Evolutionary conservation across 2,113 vertebrate species (phyloP), one percentile per base, ranked within the genome.

Genomic region (Excalfactoria chinensis): DNA sequence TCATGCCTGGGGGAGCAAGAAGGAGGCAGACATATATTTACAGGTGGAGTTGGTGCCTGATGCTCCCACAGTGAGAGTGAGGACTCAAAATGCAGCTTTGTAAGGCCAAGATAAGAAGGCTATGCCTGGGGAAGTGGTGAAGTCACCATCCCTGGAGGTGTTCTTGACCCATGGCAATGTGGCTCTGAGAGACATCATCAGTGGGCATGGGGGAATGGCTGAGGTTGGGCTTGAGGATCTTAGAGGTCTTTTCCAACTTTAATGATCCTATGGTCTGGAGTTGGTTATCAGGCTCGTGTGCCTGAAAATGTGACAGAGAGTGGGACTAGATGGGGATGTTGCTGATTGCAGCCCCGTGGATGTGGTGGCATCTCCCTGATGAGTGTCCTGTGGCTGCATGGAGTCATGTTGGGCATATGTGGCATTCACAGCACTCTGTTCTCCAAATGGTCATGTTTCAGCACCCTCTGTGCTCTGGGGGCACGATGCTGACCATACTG

Each of bases 351-450:
- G 21, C 14, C 30, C 32, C 30, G 9, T 14, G 28, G 78, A 13
- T 17, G 60, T 0, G 0, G 32, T 20, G 13, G 43, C 1, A 0
- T 35, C 40, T 53, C 60, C 18, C 56, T 49, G 76, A 23, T 21
- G 17, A 0, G 0, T 0, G 1, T 22, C 28, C 8, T 43, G 34
- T 0, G 0, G 3, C 69, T 22, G 62, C 2, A 4, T 21, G 1
- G 21, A 5, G 64, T 23, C 4, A 8, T 3, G 1, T 7, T 7
- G 7, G 20, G 53, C 12, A 1, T 1, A 0, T 26, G 43, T 12
- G 7, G 5, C 2, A 0, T 48, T 87, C 0, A 0, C 44, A 41
- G 40, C 48, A 69, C 40, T 18, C 22, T 46, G 41, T 49, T 48
- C 49, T 35, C 64, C 0, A 3, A 9, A 21, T 34, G 13, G 12